Percentiles rank a stretch among this genome's conserved stretches.
phyloP scores from a whole-genome alignment of 1,140 invertebrate species.

The Cotesia vestalis region DNA sequence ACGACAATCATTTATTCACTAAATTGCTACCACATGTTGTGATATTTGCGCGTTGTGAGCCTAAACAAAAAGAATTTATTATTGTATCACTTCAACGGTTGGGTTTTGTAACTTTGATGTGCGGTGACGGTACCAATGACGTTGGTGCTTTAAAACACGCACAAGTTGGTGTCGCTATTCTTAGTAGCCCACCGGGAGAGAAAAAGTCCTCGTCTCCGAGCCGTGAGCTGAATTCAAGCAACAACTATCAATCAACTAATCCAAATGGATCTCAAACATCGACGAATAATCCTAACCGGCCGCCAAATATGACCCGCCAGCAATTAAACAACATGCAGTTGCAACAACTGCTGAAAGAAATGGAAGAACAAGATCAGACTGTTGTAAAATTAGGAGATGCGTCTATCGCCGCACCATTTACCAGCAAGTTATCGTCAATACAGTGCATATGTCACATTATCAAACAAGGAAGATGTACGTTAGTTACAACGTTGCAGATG shows the following conservation, averaged over 20 bases:
- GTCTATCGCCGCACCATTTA: conserved; percentile 98
- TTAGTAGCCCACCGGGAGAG: conserved; percentile 81
- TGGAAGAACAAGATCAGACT: conserved; percentile 91
- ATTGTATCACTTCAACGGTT: conserved; percentile 88
- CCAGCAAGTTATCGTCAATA: conserved; percentile 96
- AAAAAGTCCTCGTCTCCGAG: conserved; percentile 63
- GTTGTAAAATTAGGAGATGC: conserved; percentile 97
- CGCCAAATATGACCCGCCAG: conserved; percentile 50
- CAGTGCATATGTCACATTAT: conserved; percentile 98
- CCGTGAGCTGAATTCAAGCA: conserved; percentile 44
- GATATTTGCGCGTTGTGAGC: conserved; percentile 93
- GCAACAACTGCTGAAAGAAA: conserved; percentile 84
- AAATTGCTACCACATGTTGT: conserved; percentile 84
- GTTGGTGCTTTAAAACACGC: conserved; percentile 99
- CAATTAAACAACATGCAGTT: conserved; percentile 68
- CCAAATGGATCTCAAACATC: conserved; percentile 18
- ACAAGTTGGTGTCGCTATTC: conserved; percentile 91
- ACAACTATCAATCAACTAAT: conserved; percentile 8
- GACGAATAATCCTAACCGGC: conserved; percentile 38
- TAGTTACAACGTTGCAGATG: conserved; percentile 99
- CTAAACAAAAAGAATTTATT: conserved; percentile 97
- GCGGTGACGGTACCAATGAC: conserved; percentile 99
- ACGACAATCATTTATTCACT: conserved; percentile 73
- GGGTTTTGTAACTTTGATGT: conserved; percentile 96
- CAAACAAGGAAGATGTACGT: conserved; percentile 97